These are phyloP conservation scores for Agapostemon virescens DNA, from an alignment of 2,888 invertebrate genomes.

Conservation along the genomic window DNA sequence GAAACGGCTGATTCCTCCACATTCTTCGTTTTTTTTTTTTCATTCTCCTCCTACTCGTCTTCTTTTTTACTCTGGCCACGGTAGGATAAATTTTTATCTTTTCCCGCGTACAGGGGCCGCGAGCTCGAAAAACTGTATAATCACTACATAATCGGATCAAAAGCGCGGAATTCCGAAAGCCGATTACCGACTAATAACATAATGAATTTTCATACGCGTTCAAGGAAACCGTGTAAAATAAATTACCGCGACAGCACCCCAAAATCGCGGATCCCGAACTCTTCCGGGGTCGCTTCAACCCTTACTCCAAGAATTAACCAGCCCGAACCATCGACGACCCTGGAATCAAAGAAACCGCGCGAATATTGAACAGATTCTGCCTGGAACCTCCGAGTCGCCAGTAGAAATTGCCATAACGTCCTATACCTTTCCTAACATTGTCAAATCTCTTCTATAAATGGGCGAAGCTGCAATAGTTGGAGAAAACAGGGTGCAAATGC, in stretches of 20 bases:
- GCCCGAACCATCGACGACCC: no score
- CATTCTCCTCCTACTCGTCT: not conserved
- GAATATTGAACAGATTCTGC: no score
- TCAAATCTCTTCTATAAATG: no score
- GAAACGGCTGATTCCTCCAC: constrained; percentile 31
- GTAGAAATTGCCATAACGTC: no score
- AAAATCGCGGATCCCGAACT: not conserved
- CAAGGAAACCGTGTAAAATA: constrained; percentile 52
- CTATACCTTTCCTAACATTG: no score
- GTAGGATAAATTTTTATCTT: constrained; percentile 42
- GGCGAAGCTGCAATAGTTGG: no score
- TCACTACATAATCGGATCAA: constrained; percentile 59
- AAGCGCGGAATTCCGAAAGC: constrained; percentile 51
- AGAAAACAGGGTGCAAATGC: no score
- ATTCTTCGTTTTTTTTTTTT: constrained; percentile 26
- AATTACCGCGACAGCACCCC: constrained; percentile 30
- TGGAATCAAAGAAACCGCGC: no score
- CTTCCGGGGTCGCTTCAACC: not conserved
- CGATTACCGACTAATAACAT: constrained; percentile 57
- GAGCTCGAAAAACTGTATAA: constrained; percentile 38
- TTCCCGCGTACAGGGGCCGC: not conserved
- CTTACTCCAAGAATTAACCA: not conserved
- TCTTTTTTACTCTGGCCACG: not conserved
- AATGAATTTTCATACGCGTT: constrained; percentile 55
- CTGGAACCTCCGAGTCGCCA: no score